Base-by-base conservation (phyloP, 1,140 invertebrate genomes). In the Bombus balteatus region DNA sequence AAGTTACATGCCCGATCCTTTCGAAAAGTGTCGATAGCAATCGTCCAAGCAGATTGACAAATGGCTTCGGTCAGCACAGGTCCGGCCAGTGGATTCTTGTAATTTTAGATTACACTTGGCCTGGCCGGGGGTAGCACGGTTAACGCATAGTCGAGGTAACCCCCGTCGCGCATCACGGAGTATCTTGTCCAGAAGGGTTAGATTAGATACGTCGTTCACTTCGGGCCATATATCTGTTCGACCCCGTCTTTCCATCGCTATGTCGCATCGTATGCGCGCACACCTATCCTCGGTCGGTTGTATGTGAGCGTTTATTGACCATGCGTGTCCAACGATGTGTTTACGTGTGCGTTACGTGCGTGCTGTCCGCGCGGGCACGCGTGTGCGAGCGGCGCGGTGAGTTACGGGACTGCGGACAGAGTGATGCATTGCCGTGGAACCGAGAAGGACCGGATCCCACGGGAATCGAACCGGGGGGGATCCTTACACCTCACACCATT, bases 321-420 rank as follows among this genome's bases (percentile, higher is more conserved):
- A 92, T 93, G 92, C 89, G 92, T 93, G 92, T 92, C 92, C 91
- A 65, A 15, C 32, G 81, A 53, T 37, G 70, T 41, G 71, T 47
- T 37, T 34, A 53, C 39, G 77, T 86, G 74, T 43, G 25, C n/a
- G 59, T 62, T 62, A 43, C 34, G 79, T n/a, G 73, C 28, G 57
- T 10, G 57, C 71, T 83, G 85, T 83, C 82, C 53, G 39, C 66
- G 57, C 59, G 79, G n/a, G 87, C 47, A 28, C 78, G 88, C 37
- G 80, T 39, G 87, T 74, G 79, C 66, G 89, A 62, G 89, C 75
- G 90, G 83, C 87, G 90, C 91, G 90, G 92, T 94, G 94, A 95
- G 94, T 95, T 95, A 95, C 95, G 93, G 91, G 91, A 81, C 93
- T 95, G 95, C 91, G 94, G 94, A 95, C 95, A 95, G 94, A 93